Conservation (phyloP, 2,888 invertebrate species). For the Autographa gamma region DNA sequence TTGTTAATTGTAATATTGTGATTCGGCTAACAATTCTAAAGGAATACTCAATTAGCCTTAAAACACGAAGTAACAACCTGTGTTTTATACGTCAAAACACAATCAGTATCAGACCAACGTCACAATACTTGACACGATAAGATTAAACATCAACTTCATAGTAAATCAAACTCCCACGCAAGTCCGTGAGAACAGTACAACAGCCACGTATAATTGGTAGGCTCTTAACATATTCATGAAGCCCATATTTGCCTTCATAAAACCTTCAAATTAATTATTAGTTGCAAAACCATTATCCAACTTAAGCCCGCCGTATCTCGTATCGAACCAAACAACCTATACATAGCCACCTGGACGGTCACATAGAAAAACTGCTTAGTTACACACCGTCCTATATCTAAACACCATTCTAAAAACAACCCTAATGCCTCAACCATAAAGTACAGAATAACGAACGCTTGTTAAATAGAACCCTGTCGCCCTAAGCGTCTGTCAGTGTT, state of each 20-base stretch:
- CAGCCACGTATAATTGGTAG: constrained; percentile 50
- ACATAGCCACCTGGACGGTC: constrained; percentile 89
- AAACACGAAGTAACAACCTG: constrained; percentile 13
- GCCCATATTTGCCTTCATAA: constrained; percentile 68
- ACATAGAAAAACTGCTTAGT: constrained; percentile 82
- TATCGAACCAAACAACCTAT: constrained; percentile 82
- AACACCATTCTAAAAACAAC: constrained; percentile 65
- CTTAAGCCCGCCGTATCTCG: constrained; percentile 76
- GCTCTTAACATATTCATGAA: constrained; percentile 64
- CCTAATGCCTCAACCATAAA: constrained; percentile 67
- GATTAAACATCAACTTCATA: constrained; percentile 25
- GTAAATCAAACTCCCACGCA: constrained; percentile 50
- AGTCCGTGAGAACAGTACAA: constrained; percentile 41
- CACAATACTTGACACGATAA: constrained; percentile 33
- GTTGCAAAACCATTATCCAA: constrained; percentile 73
- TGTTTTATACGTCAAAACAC: constrained; percentile 22
- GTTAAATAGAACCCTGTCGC: constrained; percentile 80
- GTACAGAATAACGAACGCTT: constrained; percentile 62
- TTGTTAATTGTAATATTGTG: too few relatives aligned
- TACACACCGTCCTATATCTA: constrained; percentile 69
- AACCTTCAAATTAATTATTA: constrained; percentile 80
- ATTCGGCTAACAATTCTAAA: too few relatives aligned
- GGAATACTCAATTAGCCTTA: too few relatives aligned
- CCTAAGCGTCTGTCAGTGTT: constrained; percentile 83
- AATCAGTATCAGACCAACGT: constrained; percentile 23